These are phyloP conservation scores for Trichomycterus rosablanca DNA, from an alignment of 2,113 vertebrate genomes.

Conservation along the genomic window DNA sequence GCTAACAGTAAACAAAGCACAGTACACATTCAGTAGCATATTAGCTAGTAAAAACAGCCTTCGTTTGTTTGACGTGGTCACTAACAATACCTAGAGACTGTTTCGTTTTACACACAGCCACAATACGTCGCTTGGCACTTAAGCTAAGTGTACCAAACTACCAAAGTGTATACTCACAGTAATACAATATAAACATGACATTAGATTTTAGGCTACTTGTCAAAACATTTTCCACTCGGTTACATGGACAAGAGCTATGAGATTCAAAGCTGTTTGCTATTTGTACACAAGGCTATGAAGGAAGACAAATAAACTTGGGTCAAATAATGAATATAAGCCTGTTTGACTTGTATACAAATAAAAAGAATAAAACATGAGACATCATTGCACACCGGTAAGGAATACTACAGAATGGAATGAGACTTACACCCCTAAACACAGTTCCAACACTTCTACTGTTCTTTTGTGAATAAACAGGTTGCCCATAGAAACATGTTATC, in stretches of 20 bases:
- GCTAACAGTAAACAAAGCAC: constrained; percentile 28
- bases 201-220: constrained; percentile 52
- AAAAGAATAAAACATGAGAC: too few species aligned
- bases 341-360: background rate
- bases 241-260: constrained; percentile 59
- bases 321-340: constrained; percentile 49
- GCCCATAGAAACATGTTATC: too few species aligned
- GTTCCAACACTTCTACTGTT: too few species aligned
- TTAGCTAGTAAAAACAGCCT: constrained; percentile 20
- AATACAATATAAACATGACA: constrained; percentile 59
- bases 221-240: constrained; percentile 58
- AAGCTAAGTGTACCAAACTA: constrained; percentile 62
- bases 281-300: constrained; percentile 76
- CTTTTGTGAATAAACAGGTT: too few species aligned
- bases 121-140: constrained; percentile 50
- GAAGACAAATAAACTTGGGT: constrained; percentile 68
- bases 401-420: too few species aligned
- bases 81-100: constrained; percentile 20
- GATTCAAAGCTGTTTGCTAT: constrained; percentile 65
- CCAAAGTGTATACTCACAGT: constrained; percentile 64
- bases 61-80: constrained; percentile 22
- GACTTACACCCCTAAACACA: too few species aligned
- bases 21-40: constrained; percentile 28
- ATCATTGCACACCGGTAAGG: too few species aligned
- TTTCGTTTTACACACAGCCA: constrained; percentile 45